Base-by-base conservation (phyloP, 2,113 vertebrate species). In the Polypterus senegalus region DNA sequence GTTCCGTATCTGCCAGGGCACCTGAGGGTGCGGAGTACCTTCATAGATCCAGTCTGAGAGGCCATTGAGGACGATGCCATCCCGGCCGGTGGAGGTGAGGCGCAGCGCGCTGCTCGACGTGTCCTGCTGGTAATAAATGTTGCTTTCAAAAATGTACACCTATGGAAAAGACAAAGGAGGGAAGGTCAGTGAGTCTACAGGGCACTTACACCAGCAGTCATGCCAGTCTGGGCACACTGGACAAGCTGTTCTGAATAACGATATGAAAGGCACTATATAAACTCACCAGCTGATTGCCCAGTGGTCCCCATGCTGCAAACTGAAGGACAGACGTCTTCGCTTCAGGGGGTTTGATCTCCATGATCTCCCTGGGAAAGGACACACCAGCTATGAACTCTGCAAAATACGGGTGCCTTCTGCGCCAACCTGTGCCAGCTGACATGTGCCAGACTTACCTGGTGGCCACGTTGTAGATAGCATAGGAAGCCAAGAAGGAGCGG, bases 11-110 rank as follows among this genome's bases (percentile, higher is more conserved):
- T 3, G 10, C 54, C 10, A 10, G 10, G 9, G 9, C 58, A n/a
- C 27, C 10, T 46, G 9, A 3, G 3, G 62, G 46, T 10, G 57
- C 51, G 11, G 61, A 68, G 60, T 46, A 90, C 88, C 88, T 69
- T 87, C 86, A 52, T 90, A 90, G 1, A 75, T 82, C 88, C 88
- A 90, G 63, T 90, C 88, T 4, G 83, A 74, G 63, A 90, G 69
- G 4, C 88, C 88, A 54, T 87, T 89, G 56, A 78, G 63, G 55
- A 89, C 63, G 4, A 67, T 70, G 8, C 72, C 76, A 9, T 77
- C 74, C 47, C 49, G 72, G 49, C 82, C 85, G 0, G 78, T 76
- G 68, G 72, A 70, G 3, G 86, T 88, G 59, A 90, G 82, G 7
- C 79, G 78, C 53, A 84, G 69, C 1, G 81, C 61, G 49, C 64